Evolutionary conservation across 2,888 invertebrate species (phyloP), one percentile per base, ranked within the genome.

Genomic region (Electrophaes corylata): DNA sequence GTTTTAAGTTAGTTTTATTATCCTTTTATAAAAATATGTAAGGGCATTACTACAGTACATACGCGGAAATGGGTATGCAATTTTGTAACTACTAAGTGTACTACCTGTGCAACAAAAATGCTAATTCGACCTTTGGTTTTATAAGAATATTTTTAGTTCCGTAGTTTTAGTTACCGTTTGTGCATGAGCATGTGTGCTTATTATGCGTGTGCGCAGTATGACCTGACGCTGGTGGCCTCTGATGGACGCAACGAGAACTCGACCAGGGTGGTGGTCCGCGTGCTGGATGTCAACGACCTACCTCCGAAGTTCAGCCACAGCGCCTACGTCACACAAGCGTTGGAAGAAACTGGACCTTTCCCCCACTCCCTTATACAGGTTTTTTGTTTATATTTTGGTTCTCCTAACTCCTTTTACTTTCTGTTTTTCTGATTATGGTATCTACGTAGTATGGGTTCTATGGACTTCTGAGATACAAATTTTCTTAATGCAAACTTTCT

Each of bases 161-260:
- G 43, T 61, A 57, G 53, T 61, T 44, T 41, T 57, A 65, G 52
- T 10, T 39, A 29, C n/a, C 10, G 45, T 62, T 41, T 59, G 39
- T 85, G 92, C 92, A 92, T 92, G 91, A 73, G 87, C 88, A 87
- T 86, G 88, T 86, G 88, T 78, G 80, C 83, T 81, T 74, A 79
- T 80, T 81, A 77, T 86, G 85, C 78, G 82, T 88, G 81, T 87
- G 79, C 82, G 80, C 93, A 96, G 96, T 97, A 96, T 92, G 96
- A 96, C 91, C 93, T 97, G 92, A 96, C 96, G 84, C 94, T 96
- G 93, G 96, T 97, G 83, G 96, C 96, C 62, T 97, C 97, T 67
- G 96, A 97, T 92, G 96, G 97, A 83, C 94, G 96, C 86, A 96
- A 96, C 93, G 97, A 98, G 91, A 96, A 96, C 92, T 94, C 94